These are phyloP conservation scores for Thomomys bottae DNA, from an alignment of 2,113 vertebrate species.

Conservation along the genomic window DNA sequence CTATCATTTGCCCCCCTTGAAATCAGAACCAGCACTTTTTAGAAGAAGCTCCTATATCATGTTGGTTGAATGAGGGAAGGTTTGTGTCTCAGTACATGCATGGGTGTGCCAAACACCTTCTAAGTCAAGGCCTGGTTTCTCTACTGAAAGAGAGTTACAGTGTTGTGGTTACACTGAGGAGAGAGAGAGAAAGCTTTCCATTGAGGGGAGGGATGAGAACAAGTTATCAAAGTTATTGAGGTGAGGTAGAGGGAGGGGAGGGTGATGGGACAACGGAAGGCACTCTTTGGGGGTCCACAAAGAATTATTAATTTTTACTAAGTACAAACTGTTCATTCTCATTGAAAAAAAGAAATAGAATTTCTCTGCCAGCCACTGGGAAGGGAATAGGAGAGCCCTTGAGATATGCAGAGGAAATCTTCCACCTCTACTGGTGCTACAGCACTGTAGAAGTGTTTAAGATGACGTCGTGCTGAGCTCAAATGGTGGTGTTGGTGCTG, in stretches of 20 bases:
- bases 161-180: not conserved
- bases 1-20: not conserved
- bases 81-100: not conserved
- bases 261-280: not conserved
- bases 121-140: not conserved
- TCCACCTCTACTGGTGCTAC: not conserved
- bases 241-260: not conserved
- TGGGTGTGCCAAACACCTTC: fast-evolving
- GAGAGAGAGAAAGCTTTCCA: not conserved
- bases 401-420: not conserved
- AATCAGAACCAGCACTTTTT: not conserved
- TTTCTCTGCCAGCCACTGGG: not conserved
- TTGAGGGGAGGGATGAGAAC: not conserved
- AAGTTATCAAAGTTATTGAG: not conserved
- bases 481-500: too few relatives aligned
- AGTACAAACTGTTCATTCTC: not conserved
- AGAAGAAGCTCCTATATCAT: not conserved
- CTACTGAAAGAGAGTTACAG: not conserved
- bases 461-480: not conserved
- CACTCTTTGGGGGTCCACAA: not conserved
- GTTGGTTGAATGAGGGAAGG: not conserved
- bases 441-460: not conserved
- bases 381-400: not conserved
- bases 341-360: not conserved
- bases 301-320: not conserved